Conservation (phyloP, 2,113 vertebrate species). For the Gadus macrocephalus region DNA sequence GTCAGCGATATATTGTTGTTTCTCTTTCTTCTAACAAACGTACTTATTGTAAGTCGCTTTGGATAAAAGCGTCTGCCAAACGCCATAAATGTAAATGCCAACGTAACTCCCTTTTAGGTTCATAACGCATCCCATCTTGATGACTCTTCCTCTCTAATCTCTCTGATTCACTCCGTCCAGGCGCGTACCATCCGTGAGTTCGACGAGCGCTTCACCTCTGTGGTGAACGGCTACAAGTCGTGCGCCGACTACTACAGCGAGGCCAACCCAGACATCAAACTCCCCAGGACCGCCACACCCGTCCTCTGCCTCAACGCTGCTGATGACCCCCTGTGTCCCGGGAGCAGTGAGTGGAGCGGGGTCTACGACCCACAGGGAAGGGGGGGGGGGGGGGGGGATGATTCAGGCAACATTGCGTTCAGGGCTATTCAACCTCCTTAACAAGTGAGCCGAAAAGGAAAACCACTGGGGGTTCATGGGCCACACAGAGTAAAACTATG, state of each 20-base stretch:
- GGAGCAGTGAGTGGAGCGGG: conserved; percentile 52
- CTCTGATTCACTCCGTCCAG: conserved; percentile 44
- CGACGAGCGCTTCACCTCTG: conserved; percentile 75
- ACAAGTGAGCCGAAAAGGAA: too few relatives aligned
- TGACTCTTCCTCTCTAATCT: accelerated
- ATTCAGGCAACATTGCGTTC: too few relatives aligned
- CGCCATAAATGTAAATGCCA: too few relatives aligned
- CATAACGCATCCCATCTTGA: not conserved
- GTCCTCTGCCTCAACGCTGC: conserved; percentile 81
- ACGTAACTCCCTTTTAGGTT: too few relatives aligned
- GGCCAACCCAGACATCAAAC: conserved; percentile 73
- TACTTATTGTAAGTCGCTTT: too few relatives aligned
- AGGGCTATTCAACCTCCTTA: too few relatives aligned
- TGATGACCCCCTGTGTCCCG: conserved; percentile 81
- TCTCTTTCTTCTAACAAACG: too few relatives aligned
- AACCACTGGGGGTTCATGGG: too few relatives aligned
- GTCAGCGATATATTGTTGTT: too few relatives aligned
- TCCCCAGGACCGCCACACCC: conserved; percentile 66
- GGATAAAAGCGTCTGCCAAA: too few relatives aligned
- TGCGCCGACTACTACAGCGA: conserved; percentile 73
- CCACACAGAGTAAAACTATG: too few relatives aligned
- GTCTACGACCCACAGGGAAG: not conserved
- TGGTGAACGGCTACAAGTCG: conserved; percentile 76
- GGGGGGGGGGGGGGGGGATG: not conserved
- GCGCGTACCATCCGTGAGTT: conserved; percentile 75